Percentiles rank a stretch among this genome's conserved stretches.
Conservation (phyloP, 2,113 vertebrate species). For the Cinclus cinclus region DNA sequence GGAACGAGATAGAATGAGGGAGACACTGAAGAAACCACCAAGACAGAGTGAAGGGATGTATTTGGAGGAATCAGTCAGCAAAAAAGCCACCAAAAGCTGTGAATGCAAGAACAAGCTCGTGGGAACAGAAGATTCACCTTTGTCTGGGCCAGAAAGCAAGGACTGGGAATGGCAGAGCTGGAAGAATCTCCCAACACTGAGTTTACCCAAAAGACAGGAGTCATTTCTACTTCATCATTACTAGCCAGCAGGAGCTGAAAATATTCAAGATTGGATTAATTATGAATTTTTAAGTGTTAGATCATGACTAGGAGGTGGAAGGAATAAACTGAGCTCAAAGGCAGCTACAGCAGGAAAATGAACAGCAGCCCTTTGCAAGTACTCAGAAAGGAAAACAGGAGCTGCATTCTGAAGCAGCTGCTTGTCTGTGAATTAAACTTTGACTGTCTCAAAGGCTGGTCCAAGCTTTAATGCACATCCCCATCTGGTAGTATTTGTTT, state of each 20-base stretch:
- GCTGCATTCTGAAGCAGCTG: neutral
- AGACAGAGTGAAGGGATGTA: neutral
- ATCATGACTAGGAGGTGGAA: neutral
- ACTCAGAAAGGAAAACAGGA: neutral
- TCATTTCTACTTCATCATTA: neutral
- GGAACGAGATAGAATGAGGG: neutral
- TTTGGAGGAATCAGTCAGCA: neutral
- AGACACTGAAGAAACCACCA: neutral
- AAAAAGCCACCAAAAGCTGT: neutral
- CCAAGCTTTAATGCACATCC: neutral
- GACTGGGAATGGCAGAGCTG: neutral
- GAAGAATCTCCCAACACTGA: neutral
- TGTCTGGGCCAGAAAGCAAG: neutral
- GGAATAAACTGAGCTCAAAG: neutral
- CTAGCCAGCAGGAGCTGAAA: neutral
- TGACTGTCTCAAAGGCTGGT: neutral
- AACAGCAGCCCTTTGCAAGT: neutral
- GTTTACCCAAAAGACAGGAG: neutral
- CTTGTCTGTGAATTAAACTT: neutral
- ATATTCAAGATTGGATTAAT: neutral
- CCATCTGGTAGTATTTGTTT: neutral
- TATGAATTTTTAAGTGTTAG: neutral
- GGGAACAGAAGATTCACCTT: neutral
- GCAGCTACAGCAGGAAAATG: neutral
- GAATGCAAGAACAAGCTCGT: neutral